Evolutionary conservation across 2,113 vertebrate species (phyloP), one percentile per base, ranked within the genome.

Genomic region (Clarias gariepinus): DNA sequence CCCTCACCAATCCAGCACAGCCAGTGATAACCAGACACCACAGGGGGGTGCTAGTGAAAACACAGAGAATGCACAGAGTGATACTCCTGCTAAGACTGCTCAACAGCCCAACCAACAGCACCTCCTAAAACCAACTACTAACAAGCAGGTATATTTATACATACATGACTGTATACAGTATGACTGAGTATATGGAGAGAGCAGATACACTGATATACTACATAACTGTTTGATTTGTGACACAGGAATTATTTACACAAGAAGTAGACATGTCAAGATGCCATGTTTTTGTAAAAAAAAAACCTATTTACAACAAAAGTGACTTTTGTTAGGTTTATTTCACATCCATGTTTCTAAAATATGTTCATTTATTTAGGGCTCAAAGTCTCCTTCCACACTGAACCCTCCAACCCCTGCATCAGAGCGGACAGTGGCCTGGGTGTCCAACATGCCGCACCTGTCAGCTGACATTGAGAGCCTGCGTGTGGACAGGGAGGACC

Each of bases 361-460:
- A 12, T 84, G 89, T 88, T 69, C 30, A 58, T 6, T 21, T 60
- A 2, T 11, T 81, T 91, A 98, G 97, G 96, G 95, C 90, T 96
- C 97, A 1, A 96, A 97, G 90, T 95, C 96, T 0, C 96, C 96
- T 0, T 95, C 97, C 3, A 97, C 96, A 0, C 91, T 97, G 91
- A 98, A 94, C 90, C 95, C 96, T 3, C 93, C 96, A 0, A 95
- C 95, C 87, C 95, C 96, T 18, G 97, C 96, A 58, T 95, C 97
- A 0, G 97, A 99, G 92, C 95, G 98, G 87, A 98, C 98, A 0
- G 97, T 99, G 7, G 98, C 98, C 90, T 99, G 98, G 98, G 97
- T 98, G 88, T 98, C 97, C 92, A 99, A 99, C 91, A 98, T 99
- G 97, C 97, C 97, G 0, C 98, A 99, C 89, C 96, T 98, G 82